Conservation (phyloP, 2,797 vertebrate genomes). For the Microtus agrestis region DNA sequence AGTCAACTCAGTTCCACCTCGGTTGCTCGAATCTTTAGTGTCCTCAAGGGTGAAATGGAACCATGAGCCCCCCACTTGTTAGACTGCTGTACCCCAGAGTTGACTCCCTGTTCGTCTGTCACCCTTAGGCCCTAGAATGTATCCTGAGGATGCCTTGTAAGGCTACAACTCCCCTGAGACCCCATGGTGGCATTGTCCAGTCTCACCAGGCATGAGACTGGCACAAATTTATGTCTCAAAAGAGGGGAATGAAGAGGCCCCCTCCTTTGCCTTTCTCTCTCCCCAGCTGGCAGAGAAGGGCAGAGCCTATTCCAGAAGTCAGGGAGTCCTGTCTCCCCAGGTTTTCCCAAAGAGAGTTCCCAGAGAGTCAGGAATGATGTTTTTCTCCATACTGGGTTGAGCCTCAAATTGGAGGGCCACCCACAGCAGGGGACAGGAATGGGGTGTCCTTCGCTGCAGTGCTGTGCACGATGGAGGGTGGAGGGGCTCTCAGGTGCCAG, state of each 20-base stretch:
- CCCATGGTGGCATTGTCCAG: neutral
- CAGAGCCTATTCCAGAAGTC: neutral
- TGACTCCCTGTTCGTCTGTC: no score
- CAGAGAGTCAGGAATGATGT: neutral
- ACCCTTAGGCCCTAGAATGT: no score
- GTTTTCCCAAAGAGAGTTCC: neutral
- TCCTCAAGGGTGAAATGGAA: neutral
- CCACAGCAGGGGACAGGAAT: neutral
- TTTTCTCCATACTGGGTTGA: neutral
- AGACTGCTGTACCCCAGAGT: neutral
- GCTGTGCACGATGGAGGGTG: neutral
- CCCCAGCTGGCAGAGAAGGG: neutral
- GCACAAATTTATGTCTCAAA: neutral
- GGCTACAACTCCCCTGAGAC: neutral
- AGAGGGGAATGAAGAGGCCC: neutral
- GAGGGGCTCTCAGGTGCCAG: neutral
- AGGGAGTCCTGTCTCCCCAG: neutral
- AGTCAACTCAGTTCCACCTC: neutral
- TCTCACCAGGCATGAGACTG: neutral
- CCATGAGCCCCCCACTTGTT: neutral
- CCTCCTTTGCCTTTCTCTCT: accelerated
- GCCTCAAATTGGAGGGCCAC: neutral
- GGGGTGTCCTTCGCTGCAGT: neutral
- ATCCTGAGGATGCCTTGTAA: neutral
- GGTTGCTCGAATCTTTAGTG: neutral